Evolutionary conservation across 2,113 vertebrate species (phyloP).

Genomic region (Petromus typicus): DNA sequence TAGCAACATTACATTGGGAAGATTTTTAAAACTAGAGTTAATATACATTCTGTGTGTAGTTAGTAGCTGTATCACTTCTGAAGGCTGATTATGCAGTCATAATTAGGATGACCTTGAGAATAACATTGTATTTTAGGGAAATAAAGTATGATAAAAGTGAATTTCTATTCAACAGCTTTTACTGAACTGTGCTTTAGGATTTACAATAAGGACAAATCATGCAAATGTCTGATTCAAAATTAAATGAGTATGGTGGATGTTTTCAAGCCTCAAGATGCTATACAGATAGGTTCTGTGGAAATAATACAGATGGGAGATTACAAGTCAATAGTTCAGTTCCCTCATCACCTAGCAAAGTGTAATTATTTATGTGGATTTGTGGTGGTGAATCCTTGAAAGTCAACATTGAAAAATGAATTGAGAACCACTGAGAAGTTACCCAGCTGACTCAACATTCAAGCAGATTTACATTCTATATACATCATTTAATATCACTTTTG

Average conservation of each 20-base stretch:
- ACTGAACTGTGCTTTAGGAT: background rate
- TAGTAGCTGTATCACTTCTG: background rate
- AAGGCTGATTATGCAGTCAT: background rate
- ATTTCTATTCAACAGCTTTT: background rate
- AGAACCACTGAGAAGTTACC: background rate
- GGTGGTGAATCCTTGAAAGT: background rate
- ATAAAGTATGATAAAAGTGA: background rate
- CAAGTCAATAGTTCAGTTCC: background rate
- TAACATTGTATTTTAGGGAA: background rate
- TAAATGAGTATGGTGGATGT: background rate
- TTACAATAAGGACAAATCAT: background rate
- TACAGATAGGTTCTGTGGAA: background rate
- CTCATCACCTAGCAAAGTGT: background rate
- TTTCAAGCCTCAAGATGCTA: background rate
- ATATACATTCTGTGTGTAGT: background rate
- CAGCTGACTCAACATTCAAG: background rate
- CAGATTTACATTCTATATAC: background rate
- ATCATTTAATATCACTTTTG: background rate
- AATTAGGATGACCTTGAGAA: background rate
- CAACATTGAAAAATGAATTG: background rate
- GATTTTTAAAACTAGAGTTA: background rate
- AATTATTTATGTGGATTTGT: background rate
- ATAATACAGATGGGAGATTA: background rate
- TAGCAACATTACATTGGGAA: conserved; percentile 14
- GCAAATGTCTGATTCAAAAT: background rate